Base-by-base conservation (phyloP, 1,140 invertebrate genomes). In the Diabrotica virgifera region DNA sequence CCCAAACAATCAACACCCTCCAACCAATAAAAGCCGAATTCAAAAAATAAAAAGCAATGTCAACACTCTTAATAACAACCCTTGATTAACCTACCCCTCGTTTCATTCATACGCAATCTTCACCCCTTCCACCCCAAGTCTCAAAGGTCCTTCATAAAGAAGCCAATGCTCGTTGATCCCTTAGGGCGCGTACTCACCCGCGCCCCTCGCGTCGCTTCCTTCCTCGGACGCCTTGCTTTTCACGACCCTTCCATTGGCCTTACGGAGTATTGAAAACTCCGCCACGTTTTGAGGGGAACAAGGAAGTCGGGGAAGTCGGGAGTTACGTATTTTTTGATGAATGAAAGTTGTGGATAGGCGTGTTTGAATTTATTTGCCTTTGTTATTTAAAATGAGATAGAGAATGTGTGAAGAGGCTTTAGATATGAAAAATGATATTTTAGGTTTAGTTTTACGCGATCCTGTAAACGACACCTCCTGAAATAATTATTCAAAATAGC, bases 71-170 rank as follows among this genome's bases (percentile, higher is more conserved):
- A 46, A 46, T 46, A 46, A 46, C 40, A 8, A 46, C 40, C 40
- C 40, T 46, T 46, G 40, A 46, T 46, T 46, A 46, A 46, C 40
- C 40, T n/a, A 46, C 40, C 40, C 40, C 40, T 46, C n/a, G 40
- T 46, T 46, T 46, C 40, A 46, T 46, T 46, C 40, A 46, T 46
- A 46, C 40, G 40, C 8, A 46, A 10, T n/a, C 40, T 46, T 46
- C 40, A 46, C 40, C 40, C 40, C 40, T 46, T 46, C n/a, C 40
- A n/a, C n/a, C 40, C n/a, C 40, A n/a, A 46, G 5, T 46, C 40
- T 46, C 40, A n/a, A 46, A 46, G 40, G 40, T 46, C 8, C 40
- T 46, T 46, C 40, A 46, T 46, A 46, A 46, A 46, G 40, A 46
- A 46, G 40, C 40, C 40, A 46, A 46, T 46, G 40, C 40, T 46